Base-by-base conservation (phyloP, 64 coral and sea anemone genomes). In the Stichodactyla helianthus region DNA sequence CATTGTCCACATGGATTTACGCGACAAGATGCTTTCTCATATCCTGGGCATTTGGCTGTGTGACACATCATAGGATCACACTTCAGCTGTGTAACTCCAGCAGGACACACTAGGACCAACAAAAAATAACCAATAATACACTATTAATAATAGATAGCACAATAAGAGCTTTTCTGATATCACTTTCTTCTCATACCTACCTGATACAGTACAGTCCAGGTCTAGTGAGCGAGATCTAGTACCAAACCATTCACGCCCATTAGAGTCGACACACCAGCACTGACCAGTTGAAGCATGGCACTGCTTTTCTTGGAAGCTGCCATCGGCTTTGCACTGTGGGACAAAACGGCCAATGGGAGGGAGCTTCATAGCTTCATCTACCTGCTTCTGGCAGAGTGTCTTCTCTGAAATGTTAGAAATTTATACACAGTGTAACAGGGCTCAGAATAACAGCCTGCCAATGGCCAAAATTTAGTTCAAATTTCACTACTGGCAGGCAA, bases 191-290 rank as follows among this genome's bases (percentile, higher is more conserved):
- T 4, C 18, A 62, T 70, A 4, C 25, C 15, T 92, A 92, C 90
- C 90, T 61, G 77, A 55, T 26, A 5, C 23, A 6, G 74, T 87
- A 35, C 90, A 92, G 59, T 87, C 51, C 11, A 92, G 77, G 20
- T 18, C 8, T 67, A 26, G 6, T 54, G n/a, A 64, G 44, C 90
- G 70, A 31, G 90, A 65, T 89, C 94, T 86, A 2, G 94, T 93
- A 53, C 89, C 93, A 52, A 68, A 59, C 87, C 90, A 92, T 51
- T 95, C 93, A 20, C 80, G 51, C 31, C 93, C 93, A 89, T 89
- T 87, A 15, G 22, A 53, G 27, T 95, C 93, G 15, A 95, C 93
- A 95, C 93, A 95, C 94, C 94, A 95, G 53, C 94, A 95, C 70
- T 95, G 94, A 11, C 94, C 94, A 71, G 94, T 93, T 56, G 94